Evolutionary conservation across 2,888 invertebrate species (phyloP), one percentile per base, ranked within the genome.

Genomic region (Aspidapion aeneum): DNA sequence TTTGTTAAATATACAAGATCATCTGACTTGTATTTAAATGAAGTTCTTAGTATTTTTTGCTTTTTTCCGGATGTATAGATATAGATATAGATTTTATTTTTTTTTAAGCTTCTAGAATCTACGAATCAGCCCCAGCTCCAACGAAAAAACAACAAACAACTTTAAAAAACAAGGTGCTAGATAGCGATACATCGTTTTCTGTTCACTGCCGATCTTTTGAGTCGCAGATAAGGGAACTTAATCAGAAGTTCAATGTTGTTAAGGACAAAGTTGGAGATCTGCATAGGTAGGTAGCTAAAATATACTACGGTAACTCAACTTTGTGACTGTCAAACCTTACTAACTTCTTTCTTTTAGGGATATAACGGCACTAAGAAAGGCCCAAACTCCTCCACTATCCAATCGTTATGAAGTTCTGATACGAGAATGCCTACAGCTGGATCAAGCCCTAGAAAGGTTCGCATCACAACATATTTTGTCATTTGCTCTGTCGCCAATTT

Each of bases 241-340:
- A 84, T 69, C 84, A 85, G 66, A 85, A 87, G 73, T 80, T 87
- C 71, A 83, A 83, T 70, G 80, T 82, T 3, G 84, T 88, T 1
- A 86, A 86, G 71, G 87, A 87, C 62, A 83, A 86, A 66, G 84
- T 90, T 5, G 85, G 86, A 56, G 90, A 90, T 69, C 77, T 90
- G 21, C 90, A 90, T 73, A 71, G 68, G 65, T 63, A 60, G 17
- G 60, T 12, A 55, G 35, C n/a, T n/a, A n/a, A n/a, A n/a, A n/a
- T n/a, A n/a, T 57, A 20, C 17, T 22, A 1, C n/a, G n/a, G n/a
- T n/a, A n/a, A n/a, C n/a, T n/a, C n/a, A n/a, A n/a, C n/a, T n/a
- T 48, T 12, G 49, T 9, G 49, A 48, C 49, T n/a, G n/a, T 48
- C n/a, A 48, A 9, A 48, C 49, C 49, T 48, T 48, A n/a, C n/a